Base-by-base conservation (phyloP, 2,797 vertebrate species). In the Eutrigla gurnardus region DNA sequence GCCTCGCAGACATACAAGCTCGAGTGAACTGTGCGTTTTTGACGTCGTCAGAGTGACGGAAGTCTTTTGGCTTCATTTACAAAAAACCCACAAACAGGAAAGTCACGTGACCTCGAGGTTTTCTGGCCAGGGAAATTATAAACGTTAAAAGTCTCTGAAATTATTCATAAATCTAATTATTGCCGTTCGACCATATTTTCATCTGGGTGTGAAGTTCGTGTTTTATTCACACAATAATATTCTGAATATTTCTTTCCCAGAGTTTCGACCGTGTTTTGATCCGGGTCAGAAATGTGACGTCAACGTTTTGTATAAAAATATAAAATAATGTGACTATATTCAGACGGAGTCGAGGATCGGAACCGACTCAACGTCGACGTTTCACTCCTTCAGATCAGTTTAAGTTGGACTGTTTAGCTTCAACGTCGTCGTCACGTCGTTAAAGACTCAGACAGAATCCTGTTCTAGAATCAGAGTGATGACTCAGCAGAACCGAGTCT, bases 11-110 rank as follows among this genome's bases (percentile, higher is more conserved):
- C 40, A 52, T 11, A 43, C 46, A 58, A n/a, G 66, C 11, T 52
- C 50, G 33, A 62, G 75, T 46, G 3, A 47, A 5, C 15, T 53
- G 70, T 60, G 60, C 39, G 1, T 53, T 25, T 52, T 2, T 73
- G 15, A 36, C 17, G 33, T 70, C 13, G 0, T 65, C 32, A 36
- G 47, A 12, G 3, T 39, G 14, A 45, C 46, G 35, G 43, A 65
- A 49, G 63, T 32, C 55, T 46, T 77, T 64, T 35, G 49, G 43
- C 59, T 76, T 80, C 75, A 78, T 80, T 73, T 82, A 84, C 68
- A 82, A 67, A 40, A 68, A 53, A 25, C 55, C n/a, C 43, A 35
- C 3, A 11, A 52, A 18, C 35, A 74, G 61, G 17, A 52, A 59
- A 25, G 6, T 10, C 17, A 46, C 35, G 14, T 3, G 37, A 25